A percentile compares a stretch with the other conserved stretches of the same genome.
phyloP scores from a whole-genome alignment of 2,113 vertebrate genomes.

The Chamaetylas fuelleborni region DNA sequence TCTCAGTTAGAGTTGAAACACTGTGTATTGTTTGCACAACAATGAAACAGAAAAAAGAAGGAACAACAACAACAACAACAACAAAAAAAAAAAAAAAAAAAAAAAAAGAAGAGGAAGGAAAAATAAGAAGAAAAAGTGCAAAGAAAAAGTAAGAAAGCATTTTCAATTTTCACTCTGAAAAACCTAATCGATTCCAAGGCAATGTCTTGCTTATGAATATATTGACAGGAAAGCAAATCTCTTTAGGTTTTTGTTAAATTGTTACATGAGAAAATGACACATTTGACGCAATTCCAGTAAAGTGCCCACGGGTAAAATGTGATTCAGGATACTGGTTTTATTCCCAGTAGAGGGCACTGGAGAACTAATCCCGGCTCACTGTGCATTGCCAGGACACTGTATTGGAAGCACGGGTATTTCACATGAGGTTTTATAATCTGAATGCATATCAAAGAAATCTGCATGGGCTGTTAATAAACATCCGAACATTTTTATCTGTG shows the following conservation, averaged over 20 bases:
- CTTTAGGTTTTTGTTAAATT: background rate
- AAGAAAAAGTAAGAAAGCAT: rapidly evolving
- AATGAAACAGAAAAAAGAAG: background rate
- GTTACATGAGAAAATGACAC: background rate
- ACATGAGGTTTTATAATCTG: background rate
- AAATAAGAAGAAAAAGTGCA: too few relatives aligned
- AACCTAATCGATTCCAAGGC: background rate
- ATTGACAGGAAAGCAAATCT: background rate
- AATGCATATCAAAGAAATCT: background rate
- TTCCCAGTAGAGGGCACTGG: constrained; percentile 13
- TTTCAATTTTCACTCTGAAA: background rate
- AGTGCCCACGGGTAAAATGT: rapidly evolving
- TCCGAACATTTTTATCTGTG: background rate
- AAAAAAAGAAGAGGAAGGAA: rapidly evolving
- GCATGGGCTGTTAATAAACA: background rate
- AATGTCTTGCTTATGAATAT: background rate
- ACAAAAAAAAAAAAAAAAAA: rapidly evolving
- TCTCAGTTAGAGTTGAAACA: background rate
- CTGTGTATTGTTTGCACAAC: background rate
- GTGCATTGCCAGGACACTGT: background rate
- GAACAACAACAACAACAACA: too few relatives aligned
- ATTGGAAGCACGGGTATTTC: background rate
- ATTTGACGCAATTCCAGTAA: background rate
- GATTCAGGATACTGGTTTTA: background rate
- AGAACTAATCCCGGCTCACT: background rate